phyloP scores from a whole-genome alignment of 2,888 invertebrate genomes.

The Isotomurus palustris region DNA sequence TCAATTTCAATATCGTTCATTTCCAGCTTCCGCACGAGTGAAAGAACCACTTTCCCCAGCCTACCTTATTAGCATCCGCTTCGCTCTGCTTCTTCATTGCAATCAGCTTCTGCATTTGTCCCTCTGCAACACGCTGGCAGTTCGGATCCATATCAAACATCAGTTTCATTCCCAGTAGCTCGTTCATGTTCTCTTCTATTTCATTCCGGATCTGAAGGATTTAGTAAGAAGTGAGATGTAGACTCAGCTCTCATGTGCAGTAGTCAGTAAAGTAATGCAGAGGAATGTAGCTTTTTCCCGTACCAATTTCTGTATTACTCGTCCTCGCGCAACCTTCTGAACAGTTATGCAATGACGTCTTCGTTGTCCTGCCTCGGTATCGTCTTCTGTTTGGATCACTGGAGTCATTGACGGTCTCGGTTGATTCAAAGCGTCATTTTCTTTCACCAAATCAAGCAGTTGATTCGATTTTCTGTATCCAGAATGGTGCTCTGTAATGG shows the following conservation, averaged over 20 bases:
- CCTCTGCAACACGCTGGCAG: slow-evolving; percentile 26
- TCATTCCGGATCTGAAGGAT: slow-evolving; percentile 39
- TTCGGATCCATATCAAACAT: slow-evolving; percentile 42
- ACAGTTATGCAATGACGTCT: slow-evolving; percentile 52
- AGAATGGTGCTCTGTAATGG: too few relatives aligned
- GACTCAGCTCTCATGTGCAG: background rate
- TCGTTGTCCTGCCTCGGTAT: slow-evolving; percentile 27
- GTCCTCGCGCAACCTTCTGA: slow-evolving; percentile 64
- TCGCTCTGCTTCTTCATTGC: slow-evolving; percentile 24
- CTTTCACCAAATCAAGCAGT: too few relatives aligned
- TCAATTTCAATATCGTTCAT: too few relatives aligned
- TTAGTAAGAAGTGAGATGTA: background rate
- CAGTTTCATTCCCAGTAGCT: slow-evolving; percentile 33
- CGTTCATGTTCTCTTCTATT: slow-evolving; percentile 35
- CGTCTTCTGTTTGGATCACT: slow-evolving; percentile 22
- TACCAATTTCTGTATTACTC: slow-evolving; percentile 68
- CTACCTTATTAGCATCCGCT: slow-evolving; percentile 17
- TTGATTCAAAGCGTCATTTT: too few relatives aligned
- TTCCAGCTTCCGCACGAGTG: too few relatives aligned
- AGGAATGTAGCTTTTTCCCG: slow-evolving; percentile 32
- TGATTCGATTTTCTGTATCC: too few relatives aligned
- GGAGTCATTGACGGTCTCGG: slow-evolving; percentile 25
- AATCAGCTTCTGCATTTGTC: slow-evolving; percentile 22
- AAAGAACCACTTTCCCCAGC: background rate
- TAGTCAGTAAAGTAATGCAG: too few relatives aligned